Base-by-base conservation (phyloP, 2,797 vertebrate species). In the Melanotaenia pygmaea region DNA sequence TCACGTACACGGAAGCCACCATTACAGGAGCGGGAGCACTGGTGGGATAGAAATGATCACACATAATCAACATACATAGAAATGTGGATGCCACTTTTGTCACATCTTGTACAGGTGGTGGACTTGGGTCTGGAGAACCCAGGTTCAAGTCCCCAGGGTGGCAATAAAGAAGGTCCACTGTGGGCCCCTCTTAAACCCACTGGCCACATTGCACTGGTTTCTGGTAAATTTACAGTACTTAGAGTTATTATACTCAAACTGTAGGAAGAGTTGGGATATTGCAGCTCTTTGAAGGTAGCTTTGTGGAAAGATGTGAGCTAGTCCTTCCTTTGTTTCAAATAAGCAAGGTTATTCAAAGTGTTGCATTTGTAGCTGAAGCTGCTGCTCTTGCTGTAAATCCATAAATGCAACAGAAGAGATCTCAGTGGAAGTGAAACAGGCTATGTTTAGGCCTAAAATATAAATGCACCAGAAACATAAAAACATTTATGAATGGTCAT, bases 1-100 rank as follows among this genome's bases (percentile, higher is more conserved):
- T 94, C 94, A 32, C 94, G 90, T 35, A 95, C 89, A 1, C 91
- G 90, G 74, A 92, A 94, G 34, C 94, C 94, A 5, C 86, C 80
- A 2, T 79, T 84, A 18, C 94, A 95, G 68, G 93, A 92, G n/a
- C 89, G 92, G 5, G 94, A 95, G 75, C 93, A 94, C 94, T 95
- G 76, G 66, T 18, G 70, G 37, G 51, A 69, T 0, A 34, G 37
- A 69, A 1, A 13, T 13, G 54, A 13, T 28, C 26, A 59, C 14
- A 18, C 20, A 32, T 12, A 54, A 34, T n/a, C 47, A 43, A 45
- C 14, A 20, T 20, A 7, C 43, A 20, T 20, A 45, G 16, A 45
- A 45, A 6, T 45, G 16, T 32, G 14, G 35, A 62, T 43, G n/a
- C 43, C 14, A 43, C 40, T 43, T 40, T 43, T 43, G 13, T 43